Conservation (phyloP, 2,797 vertebrate species). For the Aldrovandia affinis region DNA sequence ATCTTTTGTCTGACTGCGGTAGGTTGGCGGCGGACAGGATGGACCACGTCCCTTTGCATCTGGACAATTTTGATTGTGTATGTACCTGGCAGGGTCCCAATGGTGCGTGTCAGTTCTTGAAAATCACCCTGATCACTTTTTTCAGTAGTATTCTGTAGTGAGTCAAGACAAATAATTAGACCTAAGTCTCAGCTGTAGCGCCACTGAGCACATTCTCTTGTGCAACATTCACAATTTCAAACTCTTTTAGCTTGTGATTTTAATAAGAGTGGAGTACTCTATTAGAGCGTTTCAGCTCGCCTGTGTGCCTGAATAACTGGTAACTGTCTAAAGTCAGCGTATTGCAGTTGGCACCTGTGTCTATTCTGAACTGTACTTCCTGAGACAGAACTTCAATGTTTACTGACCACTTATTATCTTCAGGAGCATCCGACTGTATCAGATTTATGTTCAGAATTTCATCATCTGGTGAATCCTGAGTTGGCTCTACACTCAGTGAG, state of each 20-base stretch:
- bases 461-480: too few relatives aligned
- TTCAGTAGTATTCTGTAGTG: not conserved
- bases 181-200: constrained; percentile 21
- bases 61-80: constrained; percentile 33
- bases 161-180: constrained; percentile 31
- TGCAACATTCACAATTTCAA: constrained; percentile 25
- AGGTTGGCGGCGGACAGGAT: constrained; percentile 14
- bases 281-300: constrained; percentile 29
- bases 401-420: too few relatives aligned
- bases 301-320: constrained; percentile 29
- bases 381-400: too few relatives aligned
- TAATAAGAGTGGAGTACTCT: constrained; percentile 29
- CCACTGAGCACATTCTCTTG: constrained; percentile 37
- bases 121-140: constrained; percentile 30
- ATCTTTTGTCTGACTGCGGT: constrained; percentile 23
- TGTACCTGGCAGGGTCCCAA: constrained; percentile 31
- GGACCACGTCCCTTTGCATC: constrained; percentile 25
- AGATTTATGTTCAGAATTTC: too few relatives aligned
- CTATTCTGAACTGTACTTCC: too few relatives aligned
- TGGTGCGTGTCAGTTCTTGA: constrained; percentile 30
- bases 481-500: not conserved
- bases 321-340: constrained; percentile 36
- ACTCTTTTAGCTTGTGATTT: constrained; percentile 34
- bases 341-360: constrained; percentile 43
- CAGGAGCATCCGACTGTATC: too few relatives aligned